phyloP scores from a whole-genome alignment of 2,888 invertebrate genomes.

The Cepaea hortensis region DNA sequence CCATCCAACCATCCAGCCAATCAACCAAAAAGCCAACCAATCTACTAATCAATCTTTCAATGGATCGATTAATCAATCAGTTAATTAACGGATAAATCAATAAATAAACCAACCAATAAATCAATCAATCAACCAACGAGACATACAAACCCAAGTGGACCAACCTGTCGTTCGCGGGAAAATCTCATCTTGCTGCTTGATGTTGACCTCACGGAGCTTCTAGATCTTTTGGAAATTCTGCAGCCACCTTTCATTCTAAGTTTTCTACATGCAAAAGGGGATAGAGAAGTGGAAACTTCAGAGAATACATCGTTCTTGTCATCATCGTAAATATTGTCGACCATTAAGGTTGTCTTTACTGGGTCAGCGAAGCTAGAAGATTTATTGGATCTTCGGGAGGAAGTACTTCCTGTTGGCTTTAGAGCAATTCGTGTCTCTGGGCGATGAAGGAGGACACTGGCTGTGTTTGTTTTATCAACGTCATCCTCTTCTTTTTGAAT shows the following conservation, averaged over 20 bases:
- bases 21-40: too few species aligned
- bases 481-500: too few species aligned
- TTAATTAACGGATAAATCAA: too few species aligned
- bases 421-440: not conserved
- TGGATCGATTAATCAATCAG: too few species aligned
- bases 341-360: too few species aligned
- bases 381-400: constrained; percentile 5
- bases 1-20: too few species aligned
- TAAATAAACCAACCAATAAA: too few species aligned
- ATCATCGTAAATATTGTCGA: constrained; percentile 59
- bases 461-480: too few species aligned
- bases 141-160: too few species aligned
- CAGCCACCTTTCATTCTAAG: constrained; percentile 63
- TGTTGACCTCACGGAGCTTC: constrained; percentile 59
- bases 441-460: too few species aligned
- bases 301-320: constrained; percentile 65
- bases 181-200: constrained; percentile 1
- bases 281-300: constrained; percentile 64
- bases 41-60: too few species aligned
- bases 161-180: constrained; percentile 35
- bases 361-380: not conserved
- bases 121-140: too few species aligned
- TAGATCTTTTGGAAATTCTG: constrained; percentile 63
- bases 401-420: not conserved
- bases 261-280: constrained; percentile 66